These are phyloP conservation scores for Cylas formicarius DNA, from an alignment of 1,140 invertebrate species.

Conservation along the genomic window DNA sequence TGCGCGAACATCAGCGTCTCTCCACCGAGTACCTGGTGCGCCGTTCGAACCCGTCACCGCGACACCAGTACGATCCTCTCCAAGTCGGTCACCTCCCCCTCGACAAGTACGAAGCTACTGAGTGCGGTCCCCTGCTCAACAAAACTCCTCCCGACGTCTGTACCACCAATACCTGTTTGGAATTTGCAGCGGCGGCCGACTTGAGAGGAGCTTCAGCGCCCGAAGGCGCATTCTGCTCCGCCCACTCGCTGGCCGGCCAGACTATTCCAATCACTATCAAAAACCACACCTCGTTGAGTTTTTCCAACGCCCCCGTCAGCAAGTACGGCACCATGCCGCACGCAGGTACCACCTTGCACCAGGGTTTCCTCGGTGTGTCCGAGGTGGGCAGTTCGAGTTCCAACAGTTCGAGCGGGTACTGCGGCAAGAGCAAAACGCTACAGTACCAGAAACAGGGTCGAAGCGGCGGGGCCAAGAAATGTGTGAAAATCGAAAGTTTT, in stretches of 20 bases:
- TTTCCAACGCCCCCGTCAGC: constrained; percentile 29
- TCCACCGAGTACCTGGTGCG: constrained; percentile 36
- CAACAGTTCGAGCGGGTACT: constrained; percentile 37
- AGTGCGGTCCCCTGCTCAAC: constrained; percentile 37
- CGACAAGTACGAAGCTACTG: constrained; percentile 32
- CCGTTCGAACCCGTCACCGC: constrained; percentile 20
- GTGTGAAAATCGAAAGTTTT: constrained; percentile 39
- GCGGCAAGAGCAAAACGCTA: constrained; percentile 38
- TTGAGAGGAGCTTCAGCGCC: constrained; percentile 22
- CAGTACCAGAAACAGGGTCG: constrained; percentile 33
- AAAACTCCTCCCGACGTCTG: constrained; percentile 41
- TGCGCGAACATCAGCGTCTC: constrained; percentile 46
- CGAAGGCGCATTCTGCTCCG: constrained; percentile 15
- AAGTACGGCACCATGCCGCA: constrained; percentile 41
- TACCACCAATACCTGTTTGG: constrained; percentile 38
- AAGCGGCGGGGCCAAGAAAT: constrained; percentile 32
- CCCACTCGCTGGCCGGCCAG: constrained; percentile 34
- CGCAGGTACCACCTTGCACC: constrained; percentile 30
- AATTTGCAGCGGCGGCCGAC: constrained; percentile 26
- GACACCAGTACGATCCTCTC: constrained; percentile 28
- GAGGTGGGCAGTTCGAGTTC: constrained; percentile 37
- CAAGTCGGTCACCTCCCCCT: constrained; percentile 21
- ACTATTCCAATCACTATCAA: constrained; percentile 41
- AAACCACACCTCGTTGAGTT: constrained; percentile 32
- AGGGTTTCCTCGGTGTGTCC: constrained; percentile 37